Evolutionary conservation across 2,113 vertebrate genomes (phyloP).

Genomic region (Mesoclemmys tuberculata): DNA sequence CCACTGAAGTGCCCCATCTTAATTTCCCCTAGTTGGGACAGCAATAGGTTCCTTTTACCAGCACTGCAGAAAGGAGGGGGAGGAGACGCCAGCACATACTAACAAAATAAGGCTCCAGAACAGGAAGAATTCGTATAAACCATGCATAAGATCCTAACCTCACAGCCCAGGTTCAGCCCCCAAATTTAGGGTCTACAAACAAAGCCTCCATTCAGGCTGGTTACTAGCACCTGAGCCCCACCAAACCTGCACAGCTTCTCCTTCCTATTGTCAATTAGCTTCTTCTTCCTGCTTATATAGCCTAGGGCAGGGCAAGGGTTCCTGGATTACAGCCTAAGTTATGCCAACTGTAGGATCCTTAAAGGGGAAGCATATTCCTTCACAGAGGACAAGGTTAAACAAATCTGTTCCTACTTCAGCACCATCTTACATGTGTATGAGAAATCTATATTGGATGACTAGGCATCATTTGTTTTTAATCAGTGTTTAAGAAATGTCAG

Average conservation of each 20-base stretch:
- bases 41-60: neutral
- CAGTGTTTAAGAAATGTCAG: neutral
- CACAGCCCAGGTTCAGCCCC: neutral
- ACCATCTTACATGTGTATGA: neutral
- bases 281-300: neutral
- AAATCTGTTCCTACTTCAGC: neutral
- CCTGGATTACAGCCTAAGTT: neutral
- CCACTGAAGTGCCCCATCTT: neutral
- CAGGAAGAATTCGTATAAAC: neutral
- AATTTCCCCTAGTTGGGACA: neutral
- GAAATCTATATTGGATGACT: no score
- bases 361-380: neutral
- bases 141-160: neutral
- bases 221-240: no score
- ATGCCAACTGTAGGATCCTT: neutral
- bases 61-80: neutral
- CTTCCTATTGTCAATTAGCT: neutral
- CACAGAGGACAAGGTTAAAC: neutral
- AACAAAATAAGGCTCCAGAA: neutral
- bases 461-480: neutral
- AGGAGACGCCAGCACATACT: neutral
- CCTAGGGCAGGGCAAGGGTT: no score
- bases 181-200: neutral
- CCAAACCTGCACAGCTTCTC: neutral
- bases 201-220: neutral